Base-by-base conservation (phyloP, 2,113 vertebrate species). In the Pardalotus punctatus region DNA sequence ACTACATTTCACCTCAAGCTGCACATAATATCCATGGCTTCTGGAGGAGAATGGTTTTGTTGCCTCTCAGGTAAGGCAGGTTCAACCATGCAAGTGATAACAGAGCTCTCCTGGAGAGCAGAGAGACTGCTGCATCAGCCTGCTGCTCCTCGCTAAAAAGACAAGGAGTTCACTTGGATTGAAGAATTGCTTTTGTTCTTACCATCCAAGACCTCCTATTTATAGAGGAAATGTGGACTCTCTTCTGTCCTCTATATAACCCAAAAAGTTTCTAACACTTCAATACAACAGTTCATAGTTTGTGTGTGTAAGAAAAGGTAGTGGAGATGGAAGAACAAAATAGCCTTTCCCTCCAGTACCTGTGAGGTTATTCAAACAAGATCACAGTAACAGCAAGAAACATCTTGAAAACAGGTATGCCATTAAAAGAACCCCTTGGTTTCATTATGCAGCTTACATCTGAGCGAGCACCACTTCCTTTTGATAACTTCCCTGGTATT, bases 301-400 rank as follows among this genome's bases (percentile, higher is more conserved):
- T 48, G n/a, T 22, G 35, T 38, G 14, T 51, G 7, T 64, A 58
- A 88, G 66, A 74, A 88, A 62, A 82, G 12, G 28, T 4, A 6
- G 25, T 21, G 28, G 35, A 43, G 21, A 54, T 7, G 14, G 36
- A 64, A 70, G 22, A 71, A 56, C 10, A 4, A 88, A 81, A 61
- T 35, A 70, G 14, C 4, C 18, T 50, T 72, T 92, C 31, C 22
- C 45, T 73, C 23, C 25, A 76, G 14, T 90, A 72, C 58, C n/a
- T 81, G 40, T 47, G 93, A 95, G 40, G 18, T 86, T 91, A 94
- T 96, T 95, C 47, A 91, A 90, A 74, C 47, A 86, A 62, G 45
- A 89, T 84, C 88, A 89, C 42, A 78, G 25, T 31, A 95, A 83
- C 50, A 82, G 64, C 51, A 81, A 81, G 74, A 83, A 61, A 65